phyloP scores from a whole-genome alignment of 2,113 vertebrate genomes.

The Penelope pileata region DNA sequence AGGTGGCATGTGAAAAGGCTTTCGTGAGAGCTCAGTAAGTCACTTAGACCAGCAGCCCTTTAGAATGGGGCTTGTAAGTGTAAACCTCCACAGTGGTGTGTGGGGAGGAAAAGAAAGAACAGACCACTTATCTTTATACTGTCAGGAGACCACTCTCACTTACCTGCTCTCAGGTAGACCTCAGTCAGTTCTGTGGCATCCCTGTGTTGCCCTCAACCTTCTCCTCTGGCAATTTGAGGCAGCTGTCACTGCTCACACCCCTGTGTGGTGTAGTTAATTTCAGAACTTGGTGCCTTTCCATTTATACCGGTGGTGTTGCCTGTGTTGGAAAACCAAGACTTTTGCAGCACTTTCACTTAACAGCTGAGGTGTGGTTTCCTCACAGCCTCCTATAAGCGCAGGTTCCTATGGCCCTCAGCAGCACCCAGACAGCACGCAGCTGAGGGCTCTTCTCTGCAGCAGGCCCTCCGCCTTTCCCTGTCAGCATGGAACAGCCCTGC shows the following conservation, averaged over 20 bases:
- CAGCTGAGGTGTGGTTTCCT: not conserved
- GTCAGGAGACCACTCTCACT: rapidly evolving
- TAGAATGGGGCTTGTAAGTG: not conserved
- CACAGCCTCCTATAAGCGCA: too few species aligned
- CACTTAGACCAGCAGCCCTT: not conserved
- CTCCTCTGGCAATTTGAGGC: rapidly evolving
- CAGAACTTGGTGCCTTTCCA: not conserved
- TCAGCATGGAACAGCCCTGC: too few species aligned
- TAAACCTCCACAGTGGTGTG: rapidly evolving
- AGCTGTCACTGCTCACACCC: not conserved
- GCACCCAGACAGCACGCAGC: rapidly evolving
- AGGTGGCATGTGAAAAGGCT: not conserved
- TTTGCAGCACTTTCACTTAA: not conserved
- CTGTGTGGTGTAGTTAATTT: rapidly evolving
- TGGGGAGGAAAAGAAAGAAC: not conserved
- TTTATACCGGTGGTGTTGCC: rapidly evolving
- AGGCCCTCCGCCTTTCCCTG: not conserved
- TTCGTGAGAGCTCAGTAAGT: not conserved
- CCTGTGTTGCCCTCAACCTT: rapidly evolving
- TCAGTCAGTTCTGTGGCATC: not conserved
- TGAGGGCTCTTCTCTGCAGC: rapidly evolving
- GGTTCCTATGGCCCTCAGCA: not conserved
- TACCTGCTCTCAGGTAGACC: not conserved
- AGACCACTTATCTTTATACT: not conserved
- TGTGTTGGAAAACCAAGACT: not conserved